Evolutionary conservation across 2,888 invertebrate species (phyloP), one percentile per base, ranked within the genome.

Genomic region (Pantelozetes paolii): DNA sequence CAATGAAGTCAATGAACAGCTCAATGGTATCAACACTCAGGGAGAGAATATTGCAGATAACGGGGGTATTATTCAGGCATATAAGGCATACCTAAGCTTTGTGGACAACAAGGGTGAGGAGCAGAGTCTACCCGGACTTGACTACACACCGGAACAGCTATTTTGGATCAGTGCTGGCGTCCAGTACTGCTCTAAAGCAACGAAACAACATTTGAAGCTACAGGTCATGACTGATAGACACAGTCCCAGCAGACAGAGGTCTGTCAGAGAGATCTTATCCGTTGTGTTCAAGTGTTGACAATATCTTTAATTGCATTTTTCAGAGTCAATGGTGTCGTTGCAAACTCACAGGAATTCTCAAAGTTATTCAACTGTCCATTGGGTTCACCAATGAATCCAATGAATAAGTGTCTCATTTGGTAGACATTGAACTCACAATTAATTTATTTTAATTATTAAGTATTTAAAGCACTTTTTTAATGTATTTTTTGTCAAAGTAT

Each of bases 21-120:
- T 96, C 72, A 93, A 94, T 80, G 95, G 95, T 72, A 88, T 93
- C 75, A 91, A 91, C 80, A 94, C 94, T 0, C 92, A 93, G 83
- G 93, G 93, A 15, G 95, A 95, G 82, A 95, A 95, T 82, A 95
- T 95, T 74, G 95, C 95, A 0, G 95, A 95, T 82, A 95, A 94
- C 81, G 94, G 94, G 1, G 95, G 94, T 0, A 88, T 94, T 77
- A 94, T 94, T 81, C 90, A 92, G 81, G 91, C 94, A 0, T 95
- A 94, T 82, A 85, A 88, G 76, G 86, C 87, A 8, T 92, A 91
- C 91, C 86, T 85, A 0, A 83, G 72, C 67, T 75, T 75, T 48
- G 74, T 75, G 20, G 54, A 1, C n/a, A 8, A 50, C 26, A 23
- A 32, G 30, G 76, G 76, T 0, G 11, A 18, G 1, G 77, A 77